Percentiles rank a stretch among this genome's conserved stretches.
Evolutionary conservation across 2,888 invertebrate genomes (phyloP).

Genomic region (Pammene aurita): DNA sequence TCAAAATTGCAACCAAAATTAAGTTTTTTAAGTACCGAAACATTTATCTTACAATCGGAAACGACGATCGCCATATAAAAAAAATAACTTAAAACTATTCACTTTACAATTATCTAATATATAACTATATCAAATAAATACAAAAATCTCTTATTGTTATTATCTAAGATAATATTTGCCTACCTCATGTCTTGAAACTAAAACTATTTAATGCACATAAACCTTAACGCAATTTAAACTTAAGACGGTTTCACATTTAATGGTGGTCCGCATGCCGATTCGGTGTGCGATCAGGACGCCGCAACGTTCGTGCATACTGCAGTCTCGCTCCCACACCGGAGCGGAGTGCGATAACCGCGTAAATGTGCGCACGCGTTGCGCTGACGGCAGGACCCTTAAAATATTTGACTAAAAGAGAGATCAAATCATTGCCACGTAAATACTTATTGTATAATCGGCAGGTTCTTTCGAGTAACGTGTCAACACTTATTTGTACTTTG

Average conservation of each 20-base stretch:
- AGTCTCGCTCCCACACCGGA: no score
- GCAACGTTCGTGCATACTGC: no score
- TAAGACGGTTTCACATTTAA: slow-evolving; percentile 42
- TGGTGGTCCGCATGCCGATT: no score
- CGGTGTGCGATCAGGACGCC: no score
- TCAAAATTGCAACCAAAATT: slow-evolving; percentile 64
- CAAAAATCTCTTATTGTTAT: slow-evolving; percentile 80
- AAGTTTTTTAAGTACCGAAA: slow-evolving; percentile 79
- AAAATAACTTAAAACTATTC: slow-evolving; percentile 75
- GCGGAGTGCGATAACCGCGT: no score
- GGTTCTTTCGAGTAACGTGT: slow-evolving; percentile 59
- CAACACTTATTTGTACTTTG: slow-evolving; percentile 75
- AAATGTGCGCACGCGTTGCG: slow-evolving; percentile 53
- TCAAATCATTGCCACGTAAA: slow-evolving; percentile 87
- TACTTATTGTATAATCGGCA: slow-evolving; percentile 67
- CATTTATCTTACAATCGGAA: slow-evolving; percentile 66
- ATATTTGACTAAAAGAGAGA: slow-evolving; percentile 89
- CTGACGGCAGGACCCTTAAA: slow-evolving; percentile 76
- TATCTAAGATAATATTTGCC: slow-evolving; percentile 81
- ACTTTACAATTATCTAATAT: slow-evolving; percentile 83
- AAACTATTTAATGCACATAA: slow-evolving; percentile 78
- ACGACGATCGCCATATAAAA: slow-evolving; percentile 81
- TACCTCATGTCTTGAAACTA: slow-evolving; percentile 81
- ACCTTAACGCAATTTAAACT: slow-evolving; percentile 62
- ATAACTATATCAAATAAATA: slow-evolving; percentile 83